A percentile compares a stretch with the other conserved stretches of the same genome.
phyloP scores from a whole-genome alignment of 2,797 vertebrate species.

The Zenarchopterus dispar region DNA sequence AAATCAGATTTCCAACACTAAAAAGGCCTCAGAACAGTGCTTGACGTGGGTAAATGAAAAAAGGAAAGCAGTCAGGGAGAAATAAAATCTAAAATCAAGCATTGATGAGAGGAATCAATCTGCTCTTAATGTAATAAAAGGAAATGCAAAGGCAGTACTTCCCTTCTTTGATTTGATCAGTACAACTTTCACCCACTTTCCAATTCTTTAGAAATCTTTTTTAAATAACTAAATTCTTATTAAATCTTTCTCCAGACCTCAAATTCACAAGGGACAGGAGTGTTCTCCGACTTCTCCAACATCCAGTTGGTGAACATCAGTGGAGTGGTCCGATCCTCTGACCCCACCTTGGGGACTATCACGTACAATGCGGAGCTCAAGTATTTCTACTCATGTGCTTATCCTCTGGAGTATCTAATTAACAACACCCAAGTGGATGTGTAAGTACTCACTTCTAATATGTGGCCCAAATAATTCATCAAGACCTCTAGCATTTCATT shows the following conservation, averaged over 20 bases:
- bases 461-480: too few species aligned
- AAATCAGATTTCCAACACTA: constrained; percentile 7
- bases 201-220: constrained; percentile 30
- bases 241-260: constrained; percentile 69
- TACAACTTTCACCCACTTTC: constrained; percentile 1
- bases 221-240: constrained; percentile 22
- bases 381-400: constrained; percentile 80
- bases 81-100: neutral
- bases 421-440: constrained; percentile 56
- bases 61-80: neutral
- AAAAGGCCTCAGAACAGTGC: neutral
- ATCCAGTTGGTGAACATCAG: constrained; percentile 80
- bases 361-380: constrained; percentile 80
- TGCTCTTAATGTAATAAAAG: constrained; percentile 24
- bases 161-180: constrained; percentile 31
- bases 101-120: constrained; percentile 10
- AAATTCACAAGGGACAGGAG: constrained; percentile 59
- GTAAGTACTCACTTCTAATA: too few species aligned
- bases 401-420: constrained; percentile 64
- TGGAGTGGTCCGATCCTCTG: constrained; percentile 70
- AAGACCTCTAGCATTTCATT: too few species aligned
- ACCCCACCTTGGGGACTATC: constrained; percentile 72
- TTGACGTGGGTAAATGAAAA: neutral
- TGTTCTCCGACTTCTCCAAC: constrained; percentile 67
- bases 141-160: constrained; percentile 18